phyloP scores from a whole-genome alignment of 1,140 invertebrate genomes.

The Dinothrombium tinctorium region DNA sequence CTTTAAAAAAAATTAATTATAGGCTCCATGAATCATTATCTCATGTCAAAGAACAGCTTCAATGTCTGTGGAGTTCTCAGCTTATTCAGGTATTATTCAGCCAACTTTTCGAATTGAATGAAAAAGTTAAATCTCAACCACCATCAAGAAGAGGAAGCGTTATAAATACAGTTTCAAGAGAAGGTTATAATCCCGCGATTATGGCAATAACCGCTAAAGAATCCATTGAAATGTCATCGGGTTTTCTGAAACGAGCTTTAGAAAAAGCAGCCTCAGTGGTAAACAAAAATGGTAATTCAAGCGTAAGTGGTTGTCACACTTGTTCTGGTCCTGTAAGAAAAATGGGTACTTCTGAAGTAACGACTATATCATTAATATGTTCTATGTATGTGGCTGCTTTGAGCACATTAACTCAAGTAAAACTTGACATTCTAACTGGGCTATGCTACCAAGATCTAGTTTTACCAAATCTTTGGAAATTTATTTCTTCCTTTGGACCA shows the following conservation, averaged over 20 bases:
- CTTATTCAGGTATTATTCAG: conserved; percentile 31
- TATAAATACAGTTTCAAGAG: too few relatives aligned
- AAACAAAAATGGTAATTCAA: background rate
- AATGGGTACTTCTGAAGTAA: conserved; percentile 50
- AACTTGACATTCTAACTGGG: conserved; percentile 84
- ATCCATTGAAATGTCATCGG: too few relatives aligned
- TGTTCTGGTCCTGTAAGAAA: conserved; percentile 21
- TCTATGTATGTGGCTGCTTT: conserved; percentile 73
- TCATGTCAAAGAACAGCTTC: conserved; percentile 52
- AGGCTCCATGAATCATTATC: conserved; percentile 57
- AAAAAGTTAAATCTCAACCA: too few relatives aligned
- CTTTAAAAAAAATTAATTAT: conserved; percentile 15
- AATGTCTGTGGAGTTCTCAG: conserved; percentile 53
- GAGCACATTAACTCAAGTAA: conserved; percentile 65
- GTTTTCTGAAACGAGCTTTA: conserved; percentile 4
- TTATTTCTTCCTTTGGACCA: conserved; percentile 61
- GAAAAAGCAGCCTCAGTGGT: conserved; percentile 3
- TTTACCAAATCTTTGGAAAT: conserved; percentile 70
- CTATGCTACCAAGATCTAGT: conserved; percentile 79
- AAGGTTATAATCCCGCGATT: too few relatives aligned
- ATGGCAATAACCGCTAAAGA: too few relatives aligned
- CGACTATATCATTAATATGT: conserved; percentile 57
- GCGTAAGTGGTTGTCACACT: background rate
- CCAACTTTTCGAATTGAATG: conserved; percentile 18
- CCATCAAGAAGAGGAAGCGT: too few relatives aligned